Evolutionary conservation across 2,113 vertebrate species (phyloP), one percentile per base, ranked within the genome.

Genomic region (Chelonoidis abingdonii): DNA sequence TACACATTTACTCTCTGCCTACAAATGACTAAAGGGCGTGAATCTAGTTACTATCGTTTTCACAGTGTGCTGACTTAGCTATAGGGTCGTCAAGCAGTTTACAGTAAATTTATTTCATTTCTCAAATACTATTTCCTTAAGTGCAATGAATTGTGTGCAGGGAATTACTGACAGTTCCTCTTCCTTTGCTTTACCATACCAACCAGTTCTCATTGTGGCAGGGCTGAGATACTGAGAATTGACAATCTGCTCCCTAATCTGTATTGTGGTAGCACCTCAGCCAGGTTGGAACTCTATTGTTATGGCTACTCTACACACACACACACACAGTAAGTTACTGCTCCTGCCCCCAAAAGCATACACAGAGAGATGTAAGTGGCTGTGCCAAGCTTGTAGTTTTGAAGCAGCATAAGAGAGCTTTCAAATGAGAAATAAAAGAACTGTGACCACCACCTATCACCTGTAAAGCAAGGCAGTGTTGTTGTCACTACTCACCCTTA

Each of bases 211-310:
- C 87, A 93, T 47, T 10, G 24, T 53, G 87, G 93, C 85, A 95
- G 94, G 91, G 86, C 89, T 91, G 87, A 88, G 83, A 95, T 89
- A 87, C 94, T 92, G 91, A 91, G 93, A 96, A 92, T 0, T 69
- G 96, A 93, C 94, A 24, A 27, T 78, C 47, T 44, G 75, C 44
- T 24, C 24, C 75, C 12, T 78, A 29, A 44, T 47, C 13, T 47
- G 5, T 47, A 41, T 75, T 75, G 38, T 19, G 21, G 38, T 75
- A 41, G 72, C 38, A 78, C 75, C 53, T 89, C 89, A 92, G 62
- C 21, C 44, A 52, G 86, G 69, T 92, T 88, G 79, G 62, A 88
- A 12, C 31, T 88, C 56, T 47, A 47, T 78, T 16, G 25, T 47
- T 11, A 5, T 47, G 47, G 75, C 41, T 7, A 27, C 72, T 76